Conservation (phyloP, 2,888 invertebrate species). For the Phyllotreta striolata region DNA sequence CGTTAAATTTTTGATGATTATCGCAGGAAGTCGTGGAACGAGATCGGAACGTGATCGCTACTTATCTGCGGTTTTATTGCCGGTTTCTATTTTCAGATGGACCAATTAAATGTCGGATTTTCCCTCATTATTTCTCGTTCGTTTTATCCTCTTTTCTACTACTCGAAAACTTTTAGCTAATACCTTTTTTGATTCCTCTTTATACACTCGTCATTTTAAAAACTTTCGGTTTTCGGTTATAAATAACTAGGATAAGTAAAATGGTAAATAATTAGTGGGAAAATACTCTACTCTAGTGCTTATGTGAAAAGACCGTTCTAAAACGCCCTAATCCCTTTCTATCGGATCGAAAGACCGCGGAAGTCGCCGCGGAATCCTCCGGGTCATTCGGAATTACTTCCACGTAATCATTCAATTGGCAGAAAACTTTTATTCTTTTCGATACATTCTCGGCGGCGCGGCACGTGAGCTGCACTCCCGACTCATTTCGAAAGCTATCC, state of each 20-base stretch:
- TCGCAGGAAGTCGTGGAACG: constrained; percentile 17
- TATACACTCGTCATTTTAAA: no score
- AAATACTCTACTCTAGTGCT: no score
- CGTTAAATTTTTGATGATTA: constrained; percentile 19
- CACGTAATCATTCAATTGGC: constrained; percentile 31
- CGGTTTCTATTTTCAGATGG: background rate
- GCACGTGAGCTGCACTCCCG: constrained; percentile 18
- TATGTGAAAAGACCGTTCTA: no score
- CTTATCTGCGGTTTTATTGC: constrained; percentile 15
- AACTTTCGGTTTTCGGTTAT: no score
- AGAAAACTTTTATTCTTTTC: constrained; percentile 26
- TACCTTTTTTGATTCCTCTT: no score
- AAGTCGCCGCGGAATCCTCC: no score
- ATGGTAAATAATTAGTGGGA: no score
- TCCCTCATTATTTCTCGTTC: background rate
- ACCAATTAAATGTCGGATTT: constrained; percentile 8
- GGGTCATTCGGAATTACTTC: constrained; percentile 15
- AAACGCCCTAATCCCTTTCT: no score
- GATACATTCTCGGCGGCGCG: constrained; percentile 20
- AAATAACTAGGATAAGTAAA: no score
- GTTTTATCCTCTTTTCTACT: no score
- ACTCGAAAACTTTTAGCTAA: no score
- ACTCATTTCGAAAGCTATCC: constrained; percentile 15
- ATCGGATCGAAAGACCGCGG: no score
- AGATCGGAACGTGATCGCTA: constrained; percentile 11